A percentile compares a stretch with the other conserved stretches of the same genome.
Evolutionary conservation across 2,113 vertebrate species (phyloP).

Genomic region (Willisornis vidua): DNA sequence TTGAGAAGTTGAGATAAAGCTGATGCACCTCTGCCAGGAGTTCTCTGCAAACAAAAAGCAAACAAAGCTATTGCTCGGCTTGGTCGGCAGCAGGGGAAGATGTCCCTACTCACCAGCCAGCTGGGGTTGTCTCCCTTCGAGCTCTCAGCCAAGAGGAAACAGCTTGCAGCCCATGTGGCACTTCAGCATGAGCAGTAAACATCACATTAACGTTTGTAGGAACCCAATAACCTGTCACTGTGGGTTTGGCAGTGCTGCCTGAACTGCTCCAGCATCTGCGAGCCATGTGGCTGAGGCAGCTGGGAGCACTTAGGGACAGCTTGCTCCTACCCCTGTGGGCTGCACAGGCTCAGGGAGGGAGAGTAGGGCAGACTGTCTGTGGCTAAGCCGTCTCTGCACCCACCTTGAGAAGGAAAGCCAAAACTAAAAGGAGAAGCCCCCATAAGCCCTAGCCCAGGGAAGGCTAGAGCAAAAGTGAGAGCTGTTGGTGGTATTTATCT

Average conservation of each 20-base stretch:
- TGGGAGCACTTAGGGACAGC: background rate
- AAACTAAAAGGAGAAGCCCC: background rate
- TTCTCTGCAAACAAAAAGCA: background rate
- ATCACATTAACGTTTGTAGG: background rate
- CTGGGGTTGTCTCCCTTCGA: background rate
- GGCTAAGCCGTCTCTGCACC: background rate
- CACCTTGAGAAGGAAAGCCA: background rate
- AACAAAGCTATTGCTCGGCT: rapidly evolving
- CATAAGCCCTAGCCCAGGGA: background rate
- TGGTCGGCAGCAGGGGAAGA: background rate
- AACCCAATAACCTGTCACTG: constrained; percentile 37
- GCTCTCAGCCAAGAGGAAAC: constrained; percentile 6
- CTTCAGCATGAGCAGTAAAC: background rate
- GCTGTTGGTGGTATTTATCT: rapidly evolving
- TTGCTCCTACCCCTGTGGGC: background rate
- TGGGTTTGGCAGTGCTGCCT: background rate
- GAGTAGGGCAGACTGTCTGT: rapidly evolving
- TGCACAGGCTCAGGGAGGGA: rapidly evolving
- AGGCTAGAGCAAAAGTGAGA: background rate
- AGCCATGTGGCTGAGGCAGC: background rate
- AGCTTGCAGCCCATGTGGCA: constrained; percentile 66
- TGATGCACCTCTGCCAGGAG: background rate
- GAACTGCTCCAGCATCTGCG: background rate
- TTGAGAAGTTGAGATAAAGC: background rate
- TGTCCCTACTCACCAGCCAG: background rate